Conservation (phyloP, 2,888 invertebrate species). For the Sicus ferrugineus region DNA sequence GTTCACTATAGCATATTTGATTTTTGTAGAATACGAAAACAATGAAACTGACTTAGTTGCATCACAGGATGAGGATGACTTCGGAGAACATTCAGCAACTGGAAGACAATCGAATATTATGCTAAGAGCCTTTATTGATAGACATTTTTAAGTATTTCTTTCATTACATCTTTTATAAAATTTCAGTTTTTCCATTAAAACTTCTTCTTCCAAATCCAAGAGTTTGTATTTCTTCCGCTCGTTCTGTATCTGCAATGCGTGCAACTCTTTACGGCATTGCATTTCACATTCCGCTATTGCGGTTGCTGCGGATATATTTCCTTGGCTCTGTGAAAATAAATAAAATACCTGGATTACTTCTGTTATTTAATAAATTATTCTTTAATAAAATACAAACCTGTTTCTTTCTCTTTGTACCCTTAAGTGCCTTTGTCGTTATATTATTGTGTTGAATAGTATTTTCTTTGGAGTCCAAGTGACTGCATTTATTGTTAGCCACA, state of each 20-base stretch:
- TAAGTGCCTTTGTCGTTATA: background rate
- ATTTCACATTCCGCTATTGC: background rate
- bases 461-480: too few species aligned
- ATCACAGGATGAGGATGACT: background rate
- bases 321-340: background rate
- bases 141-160: too few species aligned
- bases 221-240: background rate
- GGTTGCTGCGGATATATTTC: background rate
- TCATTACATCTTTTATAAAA: too few species aligned
- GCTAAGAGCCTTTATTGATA: too few species aligned
- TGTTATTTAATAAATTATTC: background rate
- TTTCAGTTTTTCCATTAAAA: too few species aligned
- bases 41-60: background rate
- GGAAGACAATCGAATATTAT: too few species aligned
- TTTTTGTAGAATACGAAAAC: conserved; percentile 5
- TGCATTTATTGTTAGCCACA: too few species aligned
- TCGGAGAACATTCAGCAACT: background rate
- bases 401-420: background rate
- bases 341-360: conserved; percentile 1
- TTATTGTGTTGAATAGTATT: background rate
- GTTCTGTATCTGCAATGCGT: background rate
- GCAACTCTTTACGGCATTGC: conserved; percentile 3
- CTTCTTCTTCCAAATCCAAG: background rate
- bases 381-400: background rate
- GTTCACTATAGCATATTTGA: background rate